Evolutionary conservation across 1,140 invertebrate genomes (phyloP), one percentile per base, ranked within the genome.

Genomic region (Drosophila chauvacae): DNA sequence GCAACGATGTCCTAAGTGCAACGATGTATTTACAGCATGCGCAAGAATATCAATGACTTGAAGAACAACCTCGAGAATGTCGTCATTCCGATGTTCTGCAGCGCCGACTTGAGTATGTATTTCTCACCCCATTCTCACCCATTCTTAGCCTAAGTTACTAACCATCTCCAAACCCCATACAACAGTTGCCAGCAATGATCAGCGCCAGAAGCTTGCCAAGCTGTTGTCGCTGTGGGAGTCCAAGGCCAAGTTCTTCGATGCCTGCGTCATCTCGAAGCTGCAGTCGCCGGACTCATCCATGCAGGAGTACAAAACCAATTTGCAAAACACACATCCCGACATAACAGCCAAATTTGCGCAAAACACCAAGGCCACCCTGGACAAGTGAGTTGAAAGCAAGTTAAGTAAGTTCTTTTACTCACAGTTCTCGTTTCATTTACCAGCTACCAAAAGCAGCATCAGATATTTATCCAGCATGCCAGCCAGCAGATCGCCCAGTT

Each of bases 21-120:
- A 63, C 47, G 55, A 84, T 87, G 62, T 90, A 90, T 90, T 91
- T 92, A 76, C 87, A 98, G 98, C 95, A 96, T 97, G 87, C 94
- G 98, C 87, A 99, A 99, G 95, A 98, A 97, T 94, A 96, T 97
- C 68, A 96, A 97, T 93, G 96, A 98, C 92, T 94, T 99, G 86
- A 97, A 98, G 93, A 96, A 96, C 93, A 95, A 96, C 85, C 94
- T 99, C 93, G 97, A 99, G 94, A 95, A 95, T 88, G 97, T 98
- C 80, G 97, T 99, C 71, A 97, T 99, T 81, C 98, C 98, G 77
- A 98, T 99, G 96, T 99, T 99, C 94, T 99, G 97, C 94, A 97
- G 97, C 93, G 96, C 97, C 53, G 96, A 96, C 92, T 94, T 95
- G 93, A 94, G 94, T 94, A 94, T 94, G 92, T 93, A 94, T 91